These are phyloP conservation scores for Leptoteleia sp. DNA, from an alignment of 1,140 invertebrate species.

Conservation along the genomic window DNA sequence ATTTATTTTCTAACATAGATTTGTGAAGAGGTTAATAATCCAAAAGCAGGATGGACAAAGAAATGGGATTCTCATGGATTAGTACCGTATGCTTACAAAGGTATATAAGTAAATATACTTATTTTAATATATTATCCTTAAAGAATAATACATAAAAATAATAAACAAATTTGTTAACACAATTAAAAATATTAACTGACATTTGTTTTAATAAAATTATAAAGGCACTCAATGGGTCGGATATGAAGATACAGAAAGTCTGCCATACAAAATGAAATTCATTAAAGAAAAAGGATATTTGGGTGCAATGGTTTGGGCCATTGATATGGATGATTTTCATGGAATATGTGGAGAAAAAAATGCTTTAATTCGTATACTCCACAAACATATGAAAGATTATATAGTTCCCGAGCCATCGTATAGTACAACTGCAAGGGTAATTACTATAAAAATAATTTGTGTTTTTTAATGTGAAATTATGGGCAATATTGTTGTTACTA, in stretches of 20 bases:
- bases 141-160: no score
- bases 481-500: no score
- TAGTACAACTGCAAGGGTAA: slow-evolving; percentile 86
- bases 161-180: no score
- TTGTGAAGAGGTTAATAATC: no score
- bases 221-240: slow-evolving; percentile 92
- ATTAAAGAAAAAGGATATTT: slow-evolving; percentile 90
- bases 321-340: slow-evolving; percentile 92
- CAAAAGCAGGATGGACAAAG: no score
- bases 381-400: slow-evolving; percentile 88
- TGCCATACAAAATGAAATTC: slow-evolving; percentile 93
- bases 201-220: no score
- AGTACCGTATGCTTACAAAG: slow-evolving; percentile 92
- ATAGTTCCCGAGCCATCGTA: slow-evolving; percentile 85
- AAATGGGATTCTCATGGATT: no score
- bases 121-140: neutral
- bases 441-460: no score
- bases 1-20: no score
- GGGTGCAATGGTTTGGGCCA: slow-evolving; percentile 94
- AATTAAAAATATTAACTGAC: no score
- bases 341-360: slow-evolving; percentile 89
- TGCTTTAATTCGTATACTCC: slow-evolving; percentile 86
- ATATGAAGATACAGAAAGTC: slow-evolving; percentile 90
- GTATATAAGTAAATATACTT: slow-evolving; percentile 59
- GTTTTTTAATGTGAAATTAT: no score